Conservation (phyloP, 2,888 invertebrate genomes). For the Cheilosia vulpina region DNA sequence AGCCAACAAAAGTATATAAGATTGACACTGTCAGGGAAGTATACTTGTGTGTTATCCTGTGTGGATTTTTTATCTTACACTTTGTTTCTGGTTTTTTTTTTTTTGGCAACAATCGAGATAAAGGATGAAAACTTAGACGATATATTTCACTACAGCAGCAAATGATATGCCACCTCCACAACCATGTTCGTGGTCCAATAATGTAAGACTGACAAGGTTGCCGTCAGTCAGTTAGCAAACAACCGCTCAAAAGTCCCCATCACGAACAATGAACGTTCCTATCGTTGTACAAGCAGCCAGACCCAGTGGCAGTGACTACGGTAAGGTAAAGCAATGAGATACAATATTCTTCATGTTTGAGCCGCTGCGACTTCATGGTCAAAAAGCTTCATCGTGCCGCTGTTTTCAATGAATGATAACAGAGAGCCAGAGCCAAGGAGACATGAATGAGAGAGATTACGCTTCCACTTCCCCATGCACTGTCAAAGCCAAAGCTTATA, state of each 20-base stretch:
- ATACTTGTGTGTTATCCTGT: constrained; percentile 9
- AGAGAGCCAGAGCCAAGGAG: constrained; percentile 45
- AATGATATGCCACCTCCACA: constrained; percentile 32
- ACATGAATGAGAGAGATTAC: constrained; percentile 17
- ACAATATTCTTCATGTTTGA: constrained; percentile 33
- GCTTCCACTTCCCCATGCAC: not conserved
- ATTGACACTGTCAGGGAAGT: constrained; percentile 56
- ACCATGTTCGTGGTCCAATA: constrained; percentile 63
- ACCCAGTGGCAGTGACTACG: constrained; percentile 4
- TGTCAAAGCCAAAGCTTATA: constrained; percentile 26
- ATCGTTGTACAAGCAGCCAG: constrained; percentile 34
- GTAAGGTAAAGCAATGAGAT: constrained; percentile 45
- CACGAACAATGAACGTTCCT: constrained; percentile 57
- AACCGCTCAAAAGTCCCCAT: constrained; percentile 42
- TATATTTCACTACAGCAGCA: constrained; percentile 11
- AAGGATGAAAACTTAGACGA: constrained; percentile 15
- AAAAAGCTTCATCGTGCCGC: constrained; percentile 54
- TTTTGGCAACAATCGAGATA: constrained; percentile 40
- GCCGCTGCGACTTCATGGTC: constrained; percentile 60
- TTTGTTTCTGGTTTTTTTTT: not conserved
- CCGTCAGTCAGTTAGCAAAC: constrained; percentile 45
- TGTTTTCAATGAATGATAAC: constrained; percentile 69
- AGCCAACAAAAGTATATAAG: constrained; percentile 4
- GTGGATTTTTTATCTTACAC: not conserved
- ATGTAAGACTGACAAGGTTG: constrained; percentile 64